These are phyloP conservation scores for Ptyas mucosa DNA, from an alignment of 2,113 vertebrate species.

Conservation along the genomic window DNA sequence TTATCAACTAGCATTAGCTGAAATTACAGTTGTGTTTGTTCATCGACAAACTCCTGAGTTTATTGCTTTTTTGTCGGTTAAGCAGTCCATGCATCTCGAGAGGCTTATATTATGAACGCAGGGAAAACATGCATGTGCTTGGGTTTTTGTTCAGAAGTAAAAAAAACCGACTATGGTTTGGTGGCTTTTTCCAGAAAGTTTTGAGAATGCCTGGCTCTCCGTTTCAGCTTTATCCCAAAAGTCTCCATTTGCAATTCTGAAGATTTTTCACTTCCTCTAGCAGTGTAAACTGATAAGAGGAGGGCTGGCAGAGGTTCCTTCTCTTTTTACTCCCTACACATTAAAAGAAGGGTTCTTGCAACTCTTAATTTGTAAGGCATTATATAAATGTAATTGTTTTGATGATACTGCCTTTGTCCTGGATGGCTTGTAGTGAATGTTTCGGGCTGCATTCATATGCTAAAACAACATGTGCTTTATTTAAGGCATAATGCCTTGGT, in stretches of 20 bases:
- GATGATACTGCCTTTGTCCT: background rate
- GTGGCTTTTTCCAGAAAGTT: background rate
- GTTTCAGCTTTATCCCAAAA: background rate
- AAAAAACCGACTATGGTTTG: background rate
- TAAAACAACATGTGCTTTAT: background rate
- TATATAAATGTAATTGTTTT: background rate
- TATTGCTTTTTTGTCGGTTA: background rate
- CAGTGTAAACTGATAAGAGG: background rate
- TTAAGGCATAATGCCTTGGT: background rate
- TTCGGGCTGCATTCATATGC: background rate
- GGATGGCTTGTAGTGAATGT: background rate
- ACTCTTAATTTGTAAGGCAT: background rate
- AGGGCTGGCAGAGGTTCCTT: background rate
- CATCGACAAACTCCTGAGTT: too few species aligned
- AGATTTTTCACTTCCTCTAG: background rate
- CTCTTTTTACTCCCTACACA: background rate
- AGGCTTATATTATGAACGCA: background rate
- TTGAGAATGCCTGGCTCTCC: background rate
- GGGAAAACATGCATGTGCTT: background rate
- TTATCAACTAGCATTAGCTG: background rate
- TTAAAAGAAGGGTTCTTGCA: background rate
- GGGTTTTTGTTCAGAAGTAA: background rate
- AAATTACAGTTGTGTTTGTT: background rate
- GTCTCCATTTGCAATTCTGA: background rate
- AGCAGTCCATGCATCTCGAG: background rate